Base-by-base conservation (phyloP, 2,888 invertebrate species). In the Lasioglossum oenotherae region DNA sequence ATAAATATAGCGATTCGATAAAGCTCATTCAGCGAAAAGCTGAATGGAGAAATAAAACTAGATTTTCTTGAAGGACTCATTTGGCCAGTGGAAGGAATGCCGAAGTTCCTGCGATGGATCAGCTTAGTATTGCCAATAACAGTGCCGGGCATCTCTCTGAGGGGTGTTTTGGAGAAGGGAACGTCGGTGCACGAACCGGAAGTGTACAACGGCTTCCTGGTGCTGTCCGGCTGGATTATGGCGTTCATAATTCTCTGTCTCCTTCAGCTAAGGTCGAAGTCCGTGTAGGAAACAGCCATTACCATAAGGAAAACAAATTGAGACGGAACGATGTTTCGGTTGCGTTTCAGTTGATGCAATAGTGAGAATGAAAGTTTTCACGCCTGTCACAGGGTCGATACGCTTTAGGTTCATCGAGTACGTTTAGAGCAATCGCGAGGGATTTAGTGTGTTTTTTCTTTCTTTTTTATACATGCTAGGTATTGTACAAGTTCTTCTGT, bases 61-160 rank as follows among this genome's bases (percentile, higher is more conserved):
- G 1, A 5, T 19, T 67, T 16, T 35, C 19, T 53, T 77, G 14
- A 75, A 97, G 97, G 97, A 76, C 95, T 97, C 80, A 95, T 97
- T 69, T 97, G 97, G 97, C 97, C 97, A 0, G 92, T 97, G 19
- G 97, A 97, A 94, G 97, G 96, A 10, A 97, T 97, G 97, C 97
- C 97, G 0, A 93, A 94, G 31, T 92, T 95, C 0, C 94, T 98
- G 0, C 96, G 96, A 78, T 96, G 96, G 90, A 81, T 98, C 67
- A 97, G 98, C 8, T 95, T 97, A 75, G 94, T 96, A 1, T 95
- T 98, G 6, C 99, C 99, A 0, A 97, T 98, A 93, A 99, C 98
- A 0, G 95, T 98, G 78, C 97, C 98, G 0, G 97, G 98, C 0
- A 96, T 97, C 86, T 97, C 98, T 0, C 96, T 98, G 78, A 96